phyloP scores from a whole-genome alignment of 2,797 vertebrate species.

The Poliocrania exsul region DNA sequence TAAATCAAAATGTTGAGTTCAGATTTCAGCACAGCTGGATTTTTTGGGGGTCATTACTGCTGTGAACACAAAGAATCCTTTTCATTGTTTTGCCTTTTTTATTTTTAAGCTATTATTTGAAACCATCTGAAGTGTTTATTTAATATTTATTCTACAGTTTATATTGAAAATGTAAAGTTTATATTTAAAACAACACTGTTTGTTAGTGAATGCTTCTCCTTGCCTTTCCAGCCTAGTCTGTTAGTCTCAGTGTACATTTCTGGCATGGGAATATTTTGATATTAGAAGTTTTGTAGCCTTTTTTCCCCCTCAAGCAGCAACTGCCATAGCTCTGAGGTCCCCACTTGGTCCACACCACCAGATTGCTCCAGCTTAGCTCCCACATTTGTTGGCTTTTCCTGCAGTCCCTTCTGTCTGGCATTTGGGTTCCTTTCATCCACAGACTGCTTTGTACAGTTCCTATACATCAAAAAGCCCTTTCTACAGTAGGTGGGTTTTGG shows the following conservation, averaged over 20 bases:
- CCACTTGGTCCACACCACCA: neutral
- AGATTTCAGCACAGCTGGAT: constrained; percentile 18
- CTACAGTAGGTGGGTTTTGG: constrained; percentile 79
- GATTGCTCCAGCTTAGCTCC: constrained; percentile 33
- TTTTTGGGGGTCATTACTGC: constrained; percentile 33
- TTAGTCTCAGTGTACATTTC: constrained; percentile 58
- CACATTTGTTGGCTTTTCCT: constrained; percentile 32
- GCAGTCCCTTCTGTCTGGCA: constrained; percentile 47
- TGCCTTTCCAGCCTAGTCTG: constrained; percentile 46
- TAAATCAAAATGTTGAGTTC: constrained; percentile 41
- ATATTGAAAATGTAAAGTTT: constrained; percentile 63
- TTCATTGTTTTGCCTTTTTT: constrained; percentile 30
- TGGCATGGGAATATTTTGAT: constrained; percentile 64
- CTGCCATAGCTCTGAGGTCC: constrained; percentile 25
- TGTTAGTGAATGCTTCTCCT: constrained; percentile 53
- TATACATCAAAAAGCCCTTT: constrained; percentile 75
- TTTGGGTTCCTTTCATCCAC: constrained; percentile 25
- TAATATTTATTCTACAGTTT: constrained; percentile 63
- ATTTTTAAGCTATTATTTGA: constrained; percentile 37
- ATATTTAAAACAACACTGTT: constrained; percentile 45
- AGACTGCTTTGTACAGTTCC: constrained; percentile 72
- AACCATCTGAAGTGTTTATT: constrained; percentile 43
- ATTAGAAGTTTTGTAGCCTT: constrained; percentile 57
- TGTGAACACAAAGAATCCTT: constrained; percentile 25
- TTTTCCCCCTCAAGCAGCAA: constrained; percentile 7